Evolutionary conservation across 2,888 invertebrate species (phyloP).

Genomic region (Pherbina coryleti): DNA sequence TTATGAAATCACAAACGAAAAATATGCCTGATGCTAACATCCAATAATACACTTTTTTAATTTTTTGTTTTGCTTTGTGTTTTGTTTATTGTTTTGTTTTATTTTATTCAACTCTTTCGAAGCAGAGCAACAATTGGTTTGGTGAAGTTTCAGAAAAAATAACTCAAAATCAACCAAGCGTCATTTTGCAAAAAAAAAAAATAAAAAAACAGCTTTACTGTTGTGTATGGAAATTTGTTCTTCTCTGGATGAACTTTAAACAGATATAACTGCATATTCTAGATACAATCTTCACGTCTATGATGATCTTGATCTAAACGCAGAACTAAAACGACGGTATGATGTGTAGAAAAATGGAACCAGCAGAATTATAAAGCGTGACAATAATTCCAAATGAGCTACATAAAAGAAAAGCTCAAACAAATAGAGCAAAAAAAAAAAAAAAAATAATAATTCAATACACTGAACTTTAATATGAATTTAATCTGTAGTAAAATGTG

Average conservation of each 20-base stretch:
- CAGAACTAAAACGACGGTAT: not conserved
- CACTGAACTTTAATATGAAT: not conserved
- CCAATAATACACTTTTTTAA: not conserved
- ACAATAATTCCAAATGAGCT: not conserved
- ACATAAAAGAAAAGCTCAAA: not conserved
- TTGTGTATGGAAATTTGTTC: constrained; percentile 18
- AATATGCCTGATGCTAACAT: no score
- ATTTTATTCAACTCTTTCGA: not conserved
- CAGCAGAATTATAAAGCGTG: not conserved
- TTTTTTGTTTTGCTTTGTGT: not conserved
- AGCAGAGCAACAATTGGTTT: not conserved
- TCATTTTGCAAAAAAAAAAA: constrained; percentile 12
- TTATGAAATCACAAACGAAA: no score
- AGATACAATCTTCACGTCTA: not conserved
- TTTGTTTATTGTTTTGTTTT: not conserved
- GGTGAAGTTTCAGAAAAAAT: not conserved
- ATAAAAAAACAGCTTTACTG: no score
- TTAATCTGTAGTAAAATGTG: not conserved
- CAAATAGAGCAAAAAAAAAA: not conserved
- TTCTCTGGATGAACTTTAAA: constrained; percentile 23
- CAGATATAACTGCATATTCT: not conserved
- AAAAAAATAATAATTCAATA: not conserved
- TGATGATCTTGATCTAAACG: not conserved
- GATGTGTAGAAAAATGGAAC: not conserved
- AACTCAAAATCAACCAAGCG: constrained; percentile 25